Conservation (phyloP, 2,797 vertebrate species). For the Hydrocynus forskahlii region DNA sequence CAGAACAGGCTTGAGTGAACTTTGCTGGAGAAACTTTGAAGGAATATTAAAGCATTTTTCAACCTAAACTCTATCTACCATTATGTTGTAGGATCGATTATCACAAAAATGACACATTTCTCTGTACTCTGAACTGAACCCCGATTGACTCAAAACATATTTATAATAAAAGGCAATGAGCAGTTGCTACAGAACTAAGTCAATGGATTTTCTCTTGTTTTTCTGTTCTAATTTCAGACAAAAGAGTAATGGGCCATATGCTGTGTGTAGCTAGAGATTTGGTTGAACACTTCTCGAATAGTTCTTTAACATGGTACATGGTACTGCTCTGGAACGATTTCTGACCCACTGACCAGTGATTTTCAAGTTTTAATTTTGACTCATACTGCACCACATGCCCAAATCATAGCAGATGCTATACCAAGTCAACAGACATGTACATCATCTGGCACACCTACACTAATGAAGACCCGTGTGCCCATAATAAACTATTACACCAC, state of each 20-base stretch:
- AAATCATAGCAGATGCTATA: neutral
- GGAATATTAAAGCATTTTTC: neutral
- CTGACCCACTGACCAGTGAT: neutral
- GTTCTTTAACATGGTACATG: neutral
- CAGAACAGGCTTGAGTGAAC: neutral
- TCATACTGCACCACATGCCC: neutral
- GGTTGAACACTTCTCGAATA: neutral
- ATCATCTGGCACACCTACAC: slow-evolving; percentile 4
- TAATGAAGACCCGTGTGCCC: neutral
- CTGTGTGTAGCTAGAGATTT: neutral
- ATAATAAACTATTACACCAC: neutral
- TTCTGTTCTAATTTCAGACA: no score
- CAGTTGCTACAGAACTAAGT: neutral
- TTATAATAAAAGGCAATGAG: neutral
- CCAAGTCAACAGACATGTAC: neutral
- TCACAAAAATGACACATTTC: neutral
- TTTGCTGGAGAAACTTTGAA: neutral
- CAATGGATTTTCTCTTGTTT: neutral
- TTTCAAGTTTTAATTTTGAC: neutral
- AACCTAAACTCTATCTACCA: neutral
- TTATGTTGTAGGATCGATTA: neutral
- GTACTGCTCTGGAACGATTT: neutral
- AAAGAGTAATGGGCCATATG: neutral
- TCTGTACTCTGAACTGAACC: neutral
- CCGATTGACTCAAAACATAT: neutral